Evolutionary conservation across 1,140 invertebrate genomes (phyloP).

Genomic region (Brachionus paranguensis): DNA sequence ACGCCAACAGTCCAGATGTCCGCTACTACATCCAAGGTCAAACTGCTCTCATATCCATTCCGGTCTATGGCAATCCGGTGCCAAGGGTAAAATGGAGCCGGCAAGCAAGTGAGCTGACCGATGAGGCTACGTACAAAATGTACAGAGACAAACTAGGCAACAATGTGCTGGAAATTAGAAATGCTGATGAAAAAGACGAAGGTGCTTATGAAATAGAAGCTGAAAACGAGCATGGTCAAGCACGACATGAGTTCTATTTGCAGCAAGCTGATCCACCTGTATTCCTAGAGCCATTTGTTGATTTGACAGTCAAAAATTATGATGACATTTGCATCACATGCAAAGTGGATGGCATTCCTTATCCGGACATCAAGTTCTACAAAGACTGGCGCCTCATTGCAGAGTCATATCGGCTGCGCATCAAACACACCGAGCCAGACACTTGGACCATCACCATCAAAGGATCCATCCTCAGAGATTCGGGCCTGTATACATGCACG

Average conservation of each 20-base stretch:
- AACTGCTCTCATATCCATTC: slow-evolving; percentile 79
- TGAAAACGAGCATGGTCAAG: slow-evolving; percentile 80
- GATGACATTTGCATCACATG: slow-evolving; percentile 72
- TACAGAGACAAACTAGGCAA: slow-evolving; percentile 74
- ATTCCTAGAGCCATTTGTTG: slow-evolving; percentile 74
- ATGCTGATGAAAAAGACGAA: slow-evolving; percentile 61
- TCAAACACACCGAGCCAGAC: slow-evolving; percentile 65
- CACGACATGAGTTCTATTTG: slow-evolving; percentile 71
- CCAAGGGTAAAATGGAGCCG: slow-evolving; percentile 75
- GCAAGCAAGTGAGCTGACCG: background rate
- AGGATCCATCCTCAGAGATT: slow-evolving; percentile 72
- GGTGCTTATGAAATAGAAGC: slow-evolving; percentile 87
- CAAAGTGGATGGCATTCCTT: slow-evolving; percentile 77
- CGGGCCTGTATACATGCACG: slow-evolving; percentile 84
- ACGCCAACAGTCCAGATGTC: slow-evolving; percentile 72
- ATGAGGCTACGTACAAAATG: slow-evolving; percentile 55
- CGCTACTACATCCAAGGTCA: slow-evolving; percentile 82
- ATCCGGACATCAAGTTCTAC: slow-evolving; percentile 89
- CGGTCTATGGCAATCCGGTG: slow-evolving; percentile 84
- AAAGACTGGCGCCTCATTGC: slow-evolving; percentile 48
- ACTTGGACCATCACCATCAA: slow-evolving; percentile 72
- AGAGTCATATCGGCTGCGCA: slow-evolving; percentile 45
- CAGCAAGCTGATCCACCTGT: slow-evolving; percentile 84
- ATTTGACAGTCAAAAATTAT: slow-evolving; percentile 64
- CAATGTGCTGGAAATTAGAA: slow-evolving; percentile 56